Evolutionary conservation across 2,797 vertebrate species (phyloP), one percentile per base, ranked within the genome.

Genomic region (Bovichtus diacanthus): DNA sequence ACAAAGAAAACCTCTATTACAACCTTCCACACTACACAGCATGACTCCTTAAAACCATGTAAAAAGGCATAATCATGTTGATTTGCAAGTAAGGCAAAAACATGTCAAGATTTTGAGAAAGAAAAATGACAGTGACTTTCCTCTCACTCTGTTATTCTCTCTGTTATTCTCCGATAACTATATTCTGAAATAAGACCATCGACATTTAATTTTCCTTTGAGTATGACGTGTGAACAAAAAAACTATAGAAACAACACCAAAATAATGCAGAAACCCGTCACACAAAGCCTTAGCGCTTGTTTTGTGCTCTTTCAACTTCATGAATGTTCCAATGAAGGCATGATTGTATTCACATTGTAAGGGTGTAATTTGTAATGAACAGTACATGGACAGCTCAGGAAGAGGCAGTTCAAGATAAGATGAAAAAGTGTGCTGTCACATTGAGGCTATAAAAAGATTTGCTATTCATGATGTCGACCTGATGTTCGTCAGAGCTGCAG

Each of bases 271-370:
- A 31, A 64, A 60, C 2, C 61, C 25, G 54, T 49, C 44, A 19
- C 31, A 61, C 27, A 46, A 51, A 61, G 39, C 13, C 39, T 44
- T 2, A 23, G 19, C 1, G 15, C 49, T 72, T 51, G 16, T 58
- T 43, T 66, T 60, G 29, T 36, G 65, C 54, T 78, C 62, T 74
- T 86, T 82, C 56, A 81, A 23, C 41, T 23, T 7, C 54, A 74
- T 70, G 49, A 88, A 85, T 79, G 69, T 31, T 56, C 64, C 53
- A 80, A 78, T 83, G 46, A 82, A 76, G 44, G 19, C 58, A 0
- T 61, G 59, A 82, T 27, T 81, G 74, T 53, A 25, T 74, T 71
- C 68, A 55, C 15, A 58, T 21, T 44, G 46, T n/a, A 12, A 9
- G 31, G 2, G 1, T 55, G 27, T 64, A 50, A 77, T 79, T 63